Conservation (phyloP, 2,113 vertebrate genomes). For the Thamnaconus septentrionalis region DNA sequence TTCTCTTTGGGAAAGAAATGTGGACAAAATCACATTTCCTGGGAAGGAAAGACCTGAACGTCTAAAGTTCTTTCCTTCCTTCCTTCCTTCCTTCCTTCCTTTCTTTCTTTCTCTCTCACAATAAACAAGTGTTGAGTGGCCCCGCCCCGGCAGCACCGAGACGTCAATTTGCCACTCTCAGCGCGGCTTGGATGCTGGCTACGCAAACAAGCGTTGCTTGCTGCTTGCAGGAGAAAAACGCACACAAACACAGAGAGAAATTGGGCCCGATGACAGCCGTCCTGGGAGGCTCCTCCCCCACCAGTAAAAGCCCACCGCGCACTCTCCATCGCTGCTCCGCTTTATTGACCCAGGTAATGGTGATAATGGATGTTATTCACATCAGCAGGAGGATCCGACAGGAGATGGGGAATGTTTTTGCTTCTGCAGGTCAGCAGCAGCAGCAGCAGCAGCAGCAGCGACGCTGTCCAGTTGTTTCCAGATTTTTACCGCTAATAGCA, state of each 20-base stretch:
- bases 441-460: too few species aligned
- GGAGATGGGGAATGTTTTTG: constrained; percentile 53
- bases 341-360: constrained; percentile 73
- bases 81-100: too few species aligned
- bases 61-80: too few species aligned
- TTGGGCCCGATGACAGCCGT: constrained; percentile 41
- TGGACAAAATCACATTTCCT: too few species aligned
- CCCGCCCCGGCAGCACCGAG: constrained; percentile 23
- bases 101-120: constrained; percentile 12
- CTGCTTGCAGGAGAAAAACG: constrained; percentile 7
- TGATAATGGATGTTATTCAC: constrained; percentile 70
- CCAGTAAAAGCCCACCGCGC: constrained; percentile 17
- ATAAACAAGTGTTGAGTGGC: constrained; percentile 11
- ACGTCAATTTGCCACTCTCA: constrained; percentile 29
- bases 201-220: constrained; percentile 44
- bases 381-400: constrained; percentile 61
- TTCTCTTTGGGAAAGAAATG: too few species aligned
- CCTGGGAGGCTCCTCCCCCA: constrained; percentile 41
- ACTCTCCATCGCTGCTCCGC: constrained; percentile 24
- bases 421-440: constrained; percentile 14
- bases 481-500: too few species aligned
- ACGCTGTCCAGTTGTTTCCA: too few species aligned
- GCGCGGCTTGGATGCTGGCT: constrained; percentile 13
- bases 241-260: constrained; percentile 17
- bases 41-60: too few species aligned